Conservation (phyloP, 2,113 vertebrate genomes). For the Micronycteris hirsuta region DNA sequence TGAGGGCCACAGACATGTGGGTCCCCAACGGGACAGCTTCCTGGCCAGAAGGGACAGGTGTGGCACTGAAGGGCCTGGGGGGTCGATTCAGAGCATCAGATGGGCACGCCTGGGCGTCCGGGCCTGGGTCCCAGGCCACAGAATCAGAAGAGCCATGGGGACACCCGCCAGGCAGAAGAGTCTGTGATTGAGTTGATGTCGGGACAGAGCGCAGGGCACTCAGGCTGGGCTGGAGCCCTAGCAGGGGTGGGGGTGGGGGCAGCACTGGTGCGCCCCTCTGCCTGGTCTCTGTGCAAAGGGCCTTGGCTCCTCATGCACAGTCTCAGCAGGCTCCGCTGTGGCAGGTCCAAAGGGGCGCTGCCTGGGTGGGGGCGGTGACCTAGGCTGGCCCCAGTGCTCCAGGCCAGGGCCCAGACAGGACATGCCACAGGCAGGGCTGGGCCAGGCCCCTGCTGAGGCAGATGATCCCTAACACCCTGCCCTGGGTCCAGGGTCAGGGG, state of each 20-base stretch:
- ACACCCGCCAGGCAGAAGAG: rapidly evolving
- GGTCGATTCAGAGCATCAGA: not conserved
- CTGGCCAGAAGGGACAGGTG: not conserved
- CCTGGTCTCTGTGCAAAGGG: not conserved
- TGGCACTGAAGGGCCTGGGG: not conserved
- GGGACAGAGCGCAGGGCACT: not conserved
- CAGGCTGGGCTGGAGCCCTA: not conserved
- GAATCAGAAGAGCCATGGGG: too few relatives aligned
- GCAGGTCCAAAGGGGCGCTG: not conserved
- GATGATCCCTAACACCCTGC: too few relatives aligned
- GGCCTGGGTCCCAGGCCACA: not conserved
- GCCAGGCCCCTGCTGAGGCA: not conserved
- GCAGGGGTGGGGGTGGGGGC: not conserved
- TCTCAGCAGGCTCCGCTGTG: not conserved
- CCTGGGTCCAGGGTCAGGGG: not conserved
- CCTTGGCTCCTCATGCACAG: rapidly evolving
- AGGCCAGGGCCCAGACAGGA: not conserved
- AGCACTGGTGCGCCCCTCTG: rapidly evolving
- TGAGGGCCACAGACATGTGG: rapidly evolving
- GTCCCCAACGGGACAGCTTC: not conserved
- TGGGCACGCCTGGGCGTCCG: not conserved
- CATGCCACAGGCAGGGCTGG: not conserved
- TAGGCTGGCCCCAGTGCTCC: not conserved
- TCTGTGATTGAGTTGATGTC: not conserved
- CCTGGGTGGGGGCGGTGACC: rapidly evolving